phyloP scores from a whole-genome alignment of 1,140 invertebrate genomes.

The Idris sp. region DNA sequence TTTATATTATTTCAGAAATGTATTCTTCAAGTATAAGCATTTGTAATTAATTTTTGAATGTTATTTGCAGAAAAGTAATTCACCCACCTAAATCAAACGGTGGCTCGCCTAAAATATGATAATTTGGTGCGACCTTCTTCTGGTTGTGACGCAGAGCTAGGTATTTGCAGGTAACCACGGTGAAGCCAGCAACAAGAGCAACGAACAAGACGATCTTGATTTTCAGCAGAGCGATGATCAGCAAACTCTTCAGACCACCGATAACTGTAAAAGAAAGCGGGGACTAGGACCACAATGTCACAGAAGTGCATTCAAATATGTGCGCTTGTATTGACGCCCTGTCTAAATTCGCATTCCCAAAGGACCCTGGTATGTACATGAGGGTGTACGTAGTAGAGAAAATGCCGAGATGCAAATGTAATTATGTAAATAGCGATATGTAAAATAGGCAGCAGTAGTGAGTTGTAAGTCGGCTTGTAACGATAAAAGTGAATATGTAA shows the following conservation, averaged over 20 bases:
- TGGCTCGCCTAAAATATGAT: slow-evolving; percentile 33
- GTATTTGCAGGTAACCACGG: slow-evolving; percentile 57
- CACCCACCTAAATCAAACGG: slow-evolving; percentile 33
- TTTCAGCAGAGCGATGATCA: slow-evolving; percentile 64
- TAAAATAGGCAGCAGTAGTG: slow-evolving; percentile 58
- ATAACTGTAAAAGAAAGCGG: slow-evolving; percentile 58
- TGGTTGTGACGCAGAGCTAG: slow-evolving; percentile 19
- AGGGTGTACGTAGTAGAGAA: slow-evolving; percentile 56
- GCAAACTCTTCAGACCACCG: slow-evolving; percentile 65
- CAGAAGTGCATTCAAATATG: slow-evolving; percentile 12
- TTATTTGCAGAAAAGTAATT: no score
- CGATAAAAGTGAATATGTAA: slow-evolving; percentile 71
- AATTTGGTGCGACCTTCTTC: slow-evolving; percentile 4
- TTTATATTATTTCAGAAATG: no score
- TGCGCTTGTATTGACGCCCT: slow-evolving; percentile 24
- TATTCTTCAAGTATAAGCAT: no score
- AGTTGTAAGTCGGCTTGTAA: slow-evolving; percentile 65
- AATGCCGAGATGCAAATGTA: slow-evolving; percentile 68
- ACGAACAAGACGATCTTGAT: slow-evolving; percentile 66
- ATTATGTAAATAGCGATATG: slow-evolving; percentile 69
- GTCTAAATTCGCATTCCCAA: slow-evolving; percentile 56
- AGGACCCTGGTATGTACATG: slow-evolving; percentile 42
- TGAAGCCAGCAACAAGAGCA: slow-evolving; percentile 60
- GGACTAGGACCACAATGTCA: no score
- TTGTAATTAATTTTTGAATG: no score